These are phyloP conservation scores for Syngnathus acus DNA, from an alignment of 2,797 vertebrate species.

Conservation along the genomic window DNA sequence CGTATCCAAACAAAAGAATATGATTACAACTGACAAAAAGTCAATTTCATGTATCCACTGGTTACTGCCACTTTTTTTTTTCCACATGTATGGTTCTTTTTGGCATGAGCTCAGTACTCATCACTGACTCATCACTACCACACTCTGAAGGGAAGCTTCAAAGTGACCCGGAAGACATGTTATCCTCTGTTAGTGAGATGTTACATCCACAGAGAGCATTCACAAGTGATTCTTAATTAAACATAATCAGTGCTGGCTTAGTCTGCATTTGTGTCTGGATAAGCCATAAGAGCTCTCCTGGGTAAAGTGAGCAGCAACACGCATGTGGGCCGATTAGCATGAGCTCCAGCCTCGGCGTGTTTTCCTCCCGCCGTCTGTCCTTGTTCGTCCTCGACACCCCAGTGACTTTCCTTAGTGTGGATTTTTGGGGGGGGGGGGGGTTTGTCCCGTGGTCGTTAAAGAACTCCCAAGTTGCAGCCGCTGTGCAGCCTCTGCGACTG, in stretches of 20 bases:
- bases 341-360: conserved; percentile 33
- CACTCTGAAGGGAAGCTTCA: conserved; percentile 16
- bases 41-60: conserved; percentile 1
- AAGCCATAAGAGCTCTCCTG: conserved; percentile 49
- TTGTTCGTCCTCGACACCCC: conserved; percentile 39
- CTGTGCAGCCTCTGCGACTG: conserved; percentile 28
- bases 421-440: conserved; percentile 16
- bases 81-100: conserved; percentile 17
- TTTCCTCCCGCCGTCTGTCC: conserved; percentile 37
- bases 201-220: conserved; percentile 25
- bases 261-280: conserved; percentile 47
- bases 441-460: conserved; percentile 41
- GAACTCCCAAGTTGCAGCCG: conserved; percentile 36
- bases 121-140: conserved; percentile 16
- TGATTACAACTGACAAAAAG: background rate
- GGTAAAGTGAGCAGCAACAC: conserved; percentile 34
- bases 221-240: conserved; percentile 53
- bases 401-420: conserved; percentile 32
- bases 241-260: conserved; percentile 43
- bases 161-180: conserved; percentile 34
- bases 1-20: too few relatives aligned
- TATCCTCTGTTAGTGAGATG: conserved; percentile 36
- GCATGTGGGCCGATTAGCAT: conserved; percentile 36
- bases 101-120: background rate
- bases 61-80: conserved; percentile 9